Base-by-base conservation (phyloP, 1,140 invertebrate genomes). In the Physella acuta region DNA sequence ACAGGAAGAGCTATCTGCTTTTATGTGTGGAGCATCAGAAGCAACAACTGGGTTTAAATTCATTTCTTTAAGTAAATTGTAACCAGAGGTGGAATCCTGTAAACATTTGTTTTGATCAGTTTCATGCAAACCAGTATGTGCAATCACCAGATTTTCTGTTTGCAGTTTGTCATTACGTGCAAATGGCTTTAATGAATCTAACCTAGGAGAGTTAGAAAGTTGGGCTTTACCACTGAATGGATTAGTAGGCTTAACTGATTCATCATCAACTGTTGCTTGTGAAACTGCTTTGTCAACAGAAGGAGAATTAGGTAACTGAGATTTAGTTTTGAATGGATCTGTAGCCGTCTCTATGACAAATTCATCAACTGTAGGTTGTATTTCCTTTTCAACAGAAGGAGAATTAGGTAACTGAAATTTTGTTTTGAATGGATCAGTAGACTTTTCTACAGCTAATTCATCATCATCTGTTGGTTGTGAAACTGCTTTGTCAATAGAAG, bases 331-430 rank as follows among this genome's bases (percentile, higher is more conserved):
- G 36, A 62, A 39, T 4, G 60, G 60, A 39, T 44, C 60, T 26
- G n/a, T 2, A 39, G 36, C 53, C 8, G 11, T 11, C 34, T 39
- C 24, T 24, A 24, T 3, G 28, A 2, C 16, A 8, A 8, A 20
- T n/a, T 53, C 52, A 53, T 53, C 33, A 3, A 56, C 55, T 60
- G 26, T 34, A 31, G 8, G 28, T 16, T 3, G 17, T 36, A 24
- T 36, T n/a, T n/a, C n/a, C n/a, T n/a, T n/a, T 37, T 11, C 37
- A 2, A 5, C 26, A 2, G 34, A 24, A 49, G 61, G 61, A 30
- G 61, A 63, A 24, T 63, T 51, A 11, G 37, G 11, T 26, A 63
- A 3, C 31, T 49, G 61, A 26, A 52, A 36, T 63, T 63, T 63
- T 5, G 36, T 24, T 30, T 49, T 63, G 36, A 63, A 49, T 5